phyloP scores from a whole-genome alignment of 1,140 invertebrate genomes.

The Thalassaphorura encarpata region DNA sequence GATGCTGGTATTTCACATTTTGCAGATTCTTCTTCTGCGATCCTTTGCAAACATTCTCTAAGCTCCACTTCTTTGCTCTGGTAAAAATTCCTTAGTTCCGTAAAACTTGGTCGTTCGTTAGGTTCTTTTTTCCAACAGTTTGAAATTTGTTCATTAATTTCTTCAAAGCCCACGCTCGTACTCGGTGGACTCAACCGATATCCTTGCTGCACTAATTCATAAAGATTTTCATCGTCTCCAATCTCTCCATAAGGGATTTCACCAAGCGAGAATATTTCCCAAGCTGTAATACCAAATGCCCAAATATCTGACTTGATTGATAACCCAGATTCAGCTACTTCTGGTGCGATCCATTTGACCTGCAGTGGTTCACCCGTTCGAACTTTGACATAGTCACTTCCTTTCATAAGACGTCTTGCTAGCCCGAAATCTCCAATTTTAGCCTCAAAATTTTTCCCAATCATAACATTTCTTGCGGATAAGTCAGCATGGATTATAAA shows the following conservation, averaged over 20 bases:
- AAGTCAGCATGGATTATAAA: slow-evolving; percentile 26
- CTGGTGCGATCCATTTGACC: not conserved
- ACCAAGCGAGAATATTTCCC: slow-evolving; percentile 72
- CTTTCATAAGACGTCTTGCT: slow-evolving; percentile 31
- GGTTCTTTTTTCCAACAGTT: no score
- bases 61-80: no score
- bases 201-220: no score
- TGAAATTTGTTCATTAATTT: no score
- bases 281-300: slow-evolving; percentile 67
- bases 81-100: no score
- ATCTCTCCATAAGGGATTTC: slow-evolving; percentile 66
- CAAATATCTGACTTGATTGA: slow-evolving; percentile 69
- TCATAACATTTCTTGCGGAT: slow-evolving; percentile 23
- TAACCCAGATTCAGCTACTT: slow-evolving; percentile 38
- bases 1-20: no score
- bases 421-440: slow-evolving; percentile 27
- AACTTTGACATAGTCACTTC: slow-evolving; percentile 37
- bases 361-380: not conserved
- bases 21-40: no score
- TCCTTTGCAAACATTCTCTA: no score
- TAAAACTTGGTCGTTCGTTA: no score
- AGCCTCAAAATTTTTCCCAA: slow-evolving; percentile 1
- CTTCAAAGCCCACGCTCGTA: no score
- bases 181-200: no score
- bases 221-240: no score